Conservation (phyloP, 2,113 vertebrate species). For the Ailuropoda melanoleuca region DNA sequence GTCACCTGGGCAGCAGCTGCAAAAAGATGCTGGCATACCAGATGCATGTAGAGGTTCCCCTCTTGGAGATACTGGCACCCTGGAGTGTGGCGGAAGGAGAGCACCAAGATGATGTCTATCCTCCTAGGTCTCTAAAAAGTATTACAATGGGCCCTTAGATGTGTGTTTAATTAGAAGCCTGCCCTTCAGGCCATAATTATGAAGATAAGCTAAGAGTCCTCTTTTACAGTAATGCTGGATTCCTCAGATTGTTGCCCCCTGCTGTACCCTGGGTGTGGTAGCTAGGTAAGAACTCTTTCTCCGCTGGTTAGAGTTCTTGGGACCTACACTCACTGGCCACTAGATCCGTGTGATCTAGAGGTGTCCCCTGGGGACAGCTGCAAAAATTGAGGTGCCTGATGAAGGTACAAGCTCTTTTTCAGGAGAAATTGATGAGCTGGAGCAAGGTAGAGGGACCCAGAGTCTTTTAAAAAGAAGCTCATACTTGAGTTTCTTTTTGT, state of each 20-base stretch:
- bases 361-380: neutral
- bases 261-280: neutral
- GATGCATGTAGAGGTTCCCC: neutral
- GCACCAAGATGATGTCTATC: neutral
- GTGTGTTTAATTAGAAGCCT: neutral
- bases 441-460: neutral
- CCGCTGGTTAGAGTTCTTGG: neutral
- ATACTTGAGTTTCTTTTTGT: constrained; percentile 27
- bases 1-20: neutral
- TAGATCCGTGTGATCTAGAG: neutral
- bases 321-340: neutral
- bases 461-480: neutral
- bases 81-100: neutral
- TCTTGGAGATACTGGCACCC: neutral
- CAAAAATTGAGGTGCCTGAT: neutral
- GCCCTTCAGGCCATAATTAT: neutral
- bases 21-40: neutral
- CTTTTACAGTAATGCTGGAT: neutral
- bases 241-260: neutral
- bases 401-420: neutral
- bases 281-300: neutral
- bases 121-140: neutral
- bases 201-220: neutral
- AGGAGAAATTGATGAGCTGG: neutral
- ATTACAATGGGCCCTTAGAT: neutral